Conservation (phyloP, 2,113 vertebrate species). For the Accipiter virgatus region DNA sequence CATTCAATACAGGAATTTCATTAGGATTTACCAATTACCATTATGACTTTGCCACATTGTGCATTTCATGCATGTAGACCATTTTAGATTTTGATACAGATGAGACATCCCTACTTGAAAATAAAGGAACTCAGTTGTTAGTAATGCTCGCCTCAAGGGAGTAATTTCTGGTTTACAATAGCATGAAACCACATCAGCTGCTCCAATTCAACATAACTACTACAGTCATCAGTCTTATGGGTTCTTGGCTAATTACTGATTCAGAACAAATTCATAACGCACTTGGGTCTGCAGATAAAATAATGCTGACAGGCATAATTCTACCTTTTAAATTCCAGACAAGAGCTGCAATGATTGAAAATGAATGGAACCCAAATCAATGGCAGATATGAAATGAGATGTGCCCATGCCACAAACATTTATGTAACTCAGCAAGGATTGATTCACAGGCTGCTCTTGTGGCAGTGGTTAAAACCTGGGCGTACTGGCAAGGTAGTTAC, state of each 20-base stretch:
- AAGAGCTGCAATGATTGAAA: neutral
- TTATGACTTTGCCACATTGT: neutral
- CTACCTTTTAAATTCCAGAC: neutral
- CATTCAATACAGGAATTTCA: neutral
- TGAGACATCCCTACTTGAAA: neutral
- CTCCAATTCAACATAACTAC: neutral
- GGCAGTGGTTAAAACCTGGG: neutral
- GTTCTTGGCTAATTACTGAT: neutral
- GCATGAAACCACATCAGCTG: neutral
- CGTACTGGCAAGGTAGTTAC: neutral
- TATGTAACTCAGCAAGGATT: neutral
- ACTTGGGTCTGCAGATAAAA: neutral
- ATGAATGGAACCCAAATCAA: neutral
- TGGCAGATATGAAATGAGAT: neutral
- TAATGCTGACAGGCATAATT: neutral
- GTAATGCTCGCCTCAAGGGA: neutral
- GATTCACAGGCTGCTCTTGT: neutral
- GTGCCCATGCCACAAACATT: neutral
- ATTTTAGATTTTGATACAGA: neutral
- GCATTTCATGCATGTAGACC: neutral
- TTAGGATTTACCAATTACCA: neutral
- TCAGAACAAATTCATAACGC: neutral
- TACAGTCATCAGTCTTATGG: neutral
- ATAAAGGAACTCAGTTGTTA: neutral
- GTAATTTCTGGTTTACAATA: neutral